Conservation (phyloP, 2,113 vertebrate genomes). For the Oreochromis spilurus region DNA sequence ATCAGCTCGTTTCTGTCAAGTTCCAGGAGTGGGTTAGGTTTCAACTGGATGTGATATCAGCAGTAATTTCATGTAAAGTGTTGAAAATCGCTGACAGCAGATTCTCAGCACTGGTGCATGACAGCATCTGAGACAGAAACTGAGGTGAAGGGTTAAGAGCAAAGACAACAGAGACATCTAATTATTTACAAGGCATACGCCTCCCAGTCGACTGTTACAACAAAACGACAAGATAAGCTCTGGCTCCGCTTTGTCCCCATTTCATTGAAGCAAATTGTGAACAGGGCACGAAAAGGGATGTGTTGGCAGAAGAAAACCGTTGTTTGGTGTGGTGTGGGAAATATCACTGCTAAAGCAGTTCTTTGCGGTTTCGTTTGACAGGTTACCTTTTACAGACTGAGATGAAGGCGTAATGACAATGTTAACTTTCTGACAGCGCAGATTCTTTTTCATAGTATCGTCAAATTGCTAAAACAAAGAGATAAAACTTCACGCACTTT, state of each 20-base stretch:
- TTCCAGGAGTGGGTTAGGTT: neutral
- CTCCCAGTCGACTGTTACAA: neutral
- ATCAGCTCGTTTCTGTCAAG: neutral
- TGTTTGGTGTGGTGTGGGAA: neutral
- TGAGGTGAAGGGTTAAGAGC: neutral
- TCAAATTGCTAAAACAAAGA: neutral
- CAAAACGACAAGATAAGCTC: neutral
- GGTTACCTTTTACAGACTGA: neutral
- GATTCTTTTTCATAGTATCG: neutral
- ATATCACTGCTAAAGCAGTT: neutral
- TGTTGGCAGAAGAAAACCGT: neutral
- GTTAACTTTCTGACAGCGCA: neutral
- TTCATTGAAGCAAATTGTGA: neutral
- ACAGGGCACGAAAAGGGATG: neutral
- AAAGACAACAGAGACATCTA: neutral
- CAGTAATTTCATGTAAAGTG: conserved; percentile 12
- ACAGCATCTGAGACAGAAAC: neutral
- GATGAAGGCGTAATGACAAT: neutral
- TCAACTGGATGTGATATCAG: neutral
- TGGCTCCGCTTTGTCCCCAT: neutral
- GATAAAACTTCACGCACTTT: neutral
- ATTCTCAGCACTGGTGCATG: neutral
- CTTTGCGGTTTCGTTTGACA: neutral
- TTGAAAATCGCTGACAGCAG: neutral
- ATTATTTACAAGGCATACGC: neutral